Conservation (phyloP, 1,140 invertebrate species). For the Atta texana region DNA sequence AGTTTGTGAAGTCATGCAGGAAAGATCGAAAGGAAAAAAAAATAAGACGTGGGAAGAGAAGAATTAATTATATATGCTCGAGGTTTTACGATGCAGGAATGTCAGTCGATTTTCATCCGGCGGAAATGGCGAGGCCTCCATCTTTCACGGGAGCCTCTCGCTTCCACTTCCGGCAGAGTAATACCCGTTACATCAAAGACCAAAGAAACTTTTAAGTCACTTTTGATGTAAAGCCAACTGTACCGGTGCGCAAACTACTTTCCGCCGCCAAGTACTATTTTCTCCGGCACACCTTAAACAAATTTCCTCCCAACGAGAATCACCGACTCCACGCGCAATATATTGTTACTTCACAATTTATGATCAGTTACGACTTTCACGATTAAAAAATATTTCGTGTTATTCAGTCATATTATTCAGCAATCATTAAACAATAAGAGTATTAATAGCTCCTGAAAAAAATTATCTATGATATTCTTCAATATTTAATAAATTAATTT, state of each 20-base stretch:
- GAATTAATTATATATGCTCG: slow-evolving; percentile 22
- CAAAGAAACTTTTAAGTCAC: slow-evolving; percentile 59
- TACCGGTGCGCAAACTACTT: slow-evolving; percentile 50
- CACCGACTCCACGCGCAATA: not conserved
- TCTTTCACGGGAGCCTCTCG: not conserved
- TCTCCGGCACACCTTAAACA: slow-evolving; percentile 40
- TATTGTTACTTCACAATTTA: not conserved
- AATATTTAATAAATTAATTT: not conserved
- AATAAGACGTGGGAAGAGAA: not conserved
- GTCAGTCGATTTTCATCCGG: slow-evolving; percentile 35
- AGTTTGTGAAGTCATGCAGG: not conserved
- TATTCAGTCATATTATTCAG: too few relatives aligned
- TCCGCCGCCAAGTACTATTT: slow-evolving; percentile 52
- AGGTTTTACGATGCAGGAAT: not conserved
- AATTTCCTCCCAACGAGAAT: slow-evolving; percentile 35
- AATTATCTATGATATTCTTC: not conserved
- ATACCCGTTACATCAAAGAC: slow-evolving; percentile 52
- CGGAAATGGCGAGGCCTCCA: not conserved
- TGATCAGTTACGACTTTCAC: not conserved
- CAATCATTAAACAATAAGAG: not conserved
- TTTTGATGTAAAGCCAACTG: slow-evolving; percentile 59
- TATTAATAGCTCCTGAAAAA: not conserved
- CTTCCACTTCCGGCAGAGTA: not conserved
- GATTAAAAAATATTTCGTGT: not conserved
- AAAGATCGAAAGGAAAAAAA: not conserved